phyloP scores from a whole-genome alignment of 2,797 vertebrate species.

The Intellagama lesueurii region DNA sequence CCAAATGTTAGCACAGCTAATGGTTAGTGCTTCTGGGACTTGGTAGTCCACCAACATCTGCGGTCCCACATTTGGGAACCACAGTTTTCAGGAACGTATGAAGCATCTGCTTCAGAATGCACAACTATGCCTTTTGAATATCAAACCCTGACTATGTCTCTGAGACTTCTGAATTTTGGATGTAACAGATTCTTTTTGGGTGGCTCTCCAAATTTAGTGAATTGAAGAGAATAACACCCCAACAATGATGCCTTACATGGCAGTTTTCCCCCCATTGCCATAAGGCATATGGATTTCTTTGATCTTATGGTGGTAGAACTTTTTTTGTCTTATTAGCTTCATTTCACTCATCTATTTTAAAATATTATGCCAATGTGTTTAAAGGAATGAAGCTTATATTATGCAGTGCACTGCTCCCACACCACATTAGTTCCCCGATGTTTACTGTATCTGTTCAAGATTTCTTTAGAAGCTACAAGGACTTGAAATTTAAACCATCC shows the following conservation, averaged over 20 bases:
- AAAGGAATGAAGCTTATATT: neutral
- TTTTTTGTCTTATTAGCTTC: neutral
- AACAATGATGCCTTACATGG: neutral
- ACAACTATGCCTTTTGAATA: neutral
- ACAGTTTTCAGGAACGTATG: too few relatives aligned
- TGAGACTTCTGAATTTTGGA: neutral
- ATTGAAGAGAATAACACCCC: conserved; percentile 4
- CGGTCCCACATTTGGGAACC: too few relatives aligned
- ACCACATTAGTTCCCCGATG: neutral
- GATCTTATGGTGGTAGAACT: neutral
- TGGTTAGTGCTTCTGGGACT: too few relatives aligned
- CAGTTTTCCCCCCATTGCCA: neutral
- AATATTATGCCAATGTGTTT: neutral
- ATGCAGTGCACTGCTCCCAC: neutral
- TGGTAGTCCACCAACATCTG: too few relatives aligned
- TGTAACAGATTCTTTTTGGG: neutral
- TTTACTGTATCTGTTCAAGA: neutral
- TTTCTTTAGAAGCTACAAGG: conserved; percentile 41
- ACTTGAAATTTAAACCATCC: neutral
- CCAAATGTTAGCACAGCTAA: neutral
- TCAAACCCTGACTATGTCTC: neutral
- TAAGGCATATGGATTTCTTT: neutral
- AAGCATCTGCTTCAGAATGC: neutral
- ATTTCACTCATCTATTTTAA: conserved; percentile 15
- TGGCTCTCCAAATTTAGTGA: neutral